These are phyloP conservation scores for Amphiprion percula DNA, from an alignment of 2,113 vertebrate genomes.

Conservation along the genomic window DNA sequence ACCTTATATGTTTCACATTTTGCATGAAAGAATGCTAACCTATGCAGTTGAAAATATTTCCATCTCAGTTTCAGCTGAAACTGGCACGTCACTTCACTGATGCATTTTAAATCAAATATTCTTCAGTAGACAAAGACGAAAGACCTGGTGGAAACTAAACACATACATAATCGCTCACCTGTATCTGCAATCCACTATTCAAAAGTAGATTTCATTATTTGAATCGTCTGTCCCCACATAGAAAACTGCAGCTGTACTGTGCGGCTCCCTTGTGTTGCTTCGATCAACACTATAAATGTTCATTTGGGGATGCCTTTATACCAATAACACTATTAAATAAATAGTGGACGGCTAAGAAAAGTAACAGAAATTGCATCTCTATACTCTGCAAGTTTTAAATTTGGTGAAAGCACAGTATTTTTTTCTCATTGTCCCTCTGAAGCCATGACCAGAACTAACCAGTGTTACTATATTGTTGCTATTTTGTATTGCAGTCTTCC, in stretches of 20 bases:
- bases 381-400: neutral
- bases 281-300: conserved; percentile 12
- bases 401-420: neutral
- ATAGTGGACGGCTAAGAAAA: neutral
- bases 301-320: neutral
- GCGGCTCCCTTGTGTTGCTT: conserved; percentile 1
- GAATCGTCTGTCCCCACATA: neutral
- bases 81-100: too few species aligned
- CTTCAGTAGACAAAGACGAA: too few species aligned
- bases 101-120: too few species aligned
- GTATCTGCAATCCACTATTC: neutral
- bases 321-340: conserved; percentile 17
- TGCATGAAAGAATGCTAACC: neutral
- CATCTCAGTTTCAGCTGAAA: neutral
- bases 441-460: neutral
- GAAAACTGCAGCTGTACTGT: neutral
- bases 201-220: neutral
- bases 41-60: neutral
- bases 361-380: neutral
- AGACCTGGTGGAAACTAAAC: too few species aligned
- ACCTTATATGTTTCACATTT: neutral
- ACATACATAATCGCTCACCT: neutral
- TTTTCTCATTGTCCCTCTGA: neutral
- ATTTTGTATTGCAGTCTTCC: neutral
- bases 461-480: neutral